Base-by-base conservation (phyloP, 2,888 invertebrate species). In the Drosophila imparisetae region DNA sequence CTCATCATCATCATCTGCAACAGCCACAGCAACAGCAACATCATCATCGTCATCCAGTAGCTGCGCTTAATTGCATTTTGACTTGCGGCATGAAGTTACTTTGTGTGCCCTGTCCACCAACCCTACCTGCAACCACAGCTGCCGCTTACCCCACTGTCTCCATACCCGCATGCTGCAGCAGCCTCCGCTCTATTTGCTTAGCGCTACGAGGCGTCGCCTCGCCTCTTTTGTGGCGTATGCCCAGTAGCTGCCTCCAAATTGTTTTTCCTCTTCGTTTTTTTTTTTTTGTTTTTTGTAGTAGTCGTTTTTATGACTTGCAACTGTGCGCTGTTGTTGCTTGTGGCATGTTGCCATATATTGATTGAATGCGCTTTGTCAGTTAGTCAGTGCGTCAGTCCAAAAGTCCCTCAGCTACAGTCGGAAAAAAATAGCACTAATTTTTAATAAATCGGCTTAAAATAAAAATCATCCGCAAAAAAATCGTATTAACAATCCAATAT, bases 61-160 rank as follows among this genome's bases (percentile, higher is more conserved):
- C 86, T 65, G 80, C 81, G 83, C 89, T 87, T 90, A 87, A 87
- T 90, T 87, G 89, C 90, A 90, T 86, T 86, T 88, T 86, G 86
- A 88, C 89, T 90, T 90, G 90, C 90, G 90, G 90, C 90, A 86
- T 83, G 90, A 88, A 90, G 89, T 90, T 86, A 79, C 76, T 70
- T 89, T 81, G 87, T 84, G 70, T 69, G 55, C 75, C 72, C 66
- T 53, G 52, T 61, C 50, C 49, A 53, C 54, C 40, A 53, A 40
- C 49, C 32, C 64, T 42, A 18, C 34, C 34, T 38, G 36, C 30
- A 52, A 18, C 49, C 38, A 18, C 8, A 15, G 15, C 24, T 24
- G 24, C 45, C 30, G 52, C 15, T n/a, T 13, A 30, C 45, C 32
- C 2, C 27, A 57, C 63, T 76, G 52, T 63, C 64, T 62, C 72